Percentiles rank a stretch among this genome's conserved stretches.
phyloP scores from a whole-genome alignment of 2,888 invertebrate genomes.

The Chymomyza fuscimana region DNA sequence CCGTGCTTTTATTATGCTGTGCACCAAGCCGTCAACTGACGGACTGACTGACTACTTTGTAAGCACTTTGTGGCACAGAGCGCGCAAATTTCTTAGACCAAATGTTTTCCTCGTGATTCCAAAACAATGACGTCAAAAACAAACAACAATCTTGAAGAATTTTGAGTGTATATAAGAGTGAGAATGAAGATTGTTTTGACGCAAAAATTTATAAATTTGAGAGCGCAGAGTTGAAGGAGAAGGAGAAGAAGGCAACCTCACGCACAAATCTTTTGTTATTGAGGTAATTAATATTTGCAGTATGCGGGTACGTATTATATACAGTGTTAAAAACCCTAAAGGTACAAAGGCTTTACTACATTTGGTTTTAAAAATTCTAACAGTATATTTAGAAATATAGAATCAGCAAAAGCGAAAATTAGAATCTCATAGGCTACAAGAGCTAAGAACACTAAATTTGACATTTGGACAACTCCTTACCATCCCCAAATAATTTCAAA shows the following conservation, averaged over 20 bases:
- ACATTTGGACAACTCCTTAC: too few species aligned
- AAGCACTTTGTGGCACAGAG: constrained; percentile 53
- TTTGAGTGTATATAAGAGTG: constrained; percentile 17
- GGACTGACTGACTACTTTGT: constrained; percentile 44
- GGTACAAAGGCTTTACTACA: too few species aligned
- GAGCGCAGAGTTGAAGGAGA: background rate
- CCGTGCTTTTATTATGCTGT: constrained; percentile 65
- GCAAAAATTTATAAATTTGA: background rate
- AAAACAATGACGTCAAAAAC: background rate
- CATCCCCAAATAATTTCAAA: too few species aligned
- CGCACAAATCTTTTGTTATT: background rate
- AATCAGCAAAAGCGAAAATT: too few species aligned
- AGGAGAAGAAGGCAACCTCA: background rate
- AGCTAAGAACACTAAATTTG: too few species aligned
- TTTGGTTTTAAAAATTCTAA: too few species aligned
- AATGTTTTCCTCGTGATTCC: background rate
- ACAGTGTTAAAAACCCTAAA: too few species aligned
- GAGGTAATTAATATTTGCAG: too few species aligned
- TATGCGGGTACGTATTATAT: too few species aligned
- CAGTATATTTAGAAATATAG: too few species aligned
- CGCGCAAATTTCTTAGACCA: constrained; percentile 12
- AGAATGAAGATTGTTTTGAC: constrained; percentile 6
- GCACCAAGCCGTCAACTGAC: constrained; percentile 43
- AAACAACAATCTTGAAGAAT: constrained; percentile 22
- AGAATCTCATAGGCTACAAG: too few species aligned